Evolutionary conservation across 2,113 vertebrate species (phyloP).

Genomic region (Cyphomyrus discorhynchus): DNA sequence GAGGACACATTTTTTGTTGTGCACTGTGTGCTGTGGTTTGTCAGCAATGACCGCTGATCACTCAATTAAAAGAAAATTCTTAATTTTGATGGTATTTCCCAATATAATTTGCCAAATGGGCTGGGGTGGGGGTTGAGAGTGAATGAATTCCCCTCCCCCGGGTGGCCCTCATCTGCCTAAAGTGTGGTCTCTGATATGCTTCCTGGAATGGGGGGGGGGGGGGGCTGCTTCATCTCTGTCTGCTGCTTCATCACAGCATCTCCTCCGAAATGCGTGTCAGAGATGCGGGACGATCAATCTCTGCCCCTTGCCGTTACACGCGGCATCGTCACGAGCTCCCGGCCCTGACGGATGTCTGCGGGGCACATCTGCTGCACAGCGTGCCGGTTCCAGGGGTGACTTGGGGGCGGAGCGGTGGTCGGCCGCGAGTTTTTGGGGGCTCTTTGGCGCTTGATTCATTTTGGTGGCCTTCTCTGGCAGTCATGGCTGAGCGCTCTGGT

Average conservation of each 20-base stretch:
- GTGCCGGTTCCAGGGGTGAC: background rate
- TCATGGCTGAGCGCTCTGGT: slow-evolving; percentile 16
- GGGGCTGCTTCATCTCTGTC: background rate
- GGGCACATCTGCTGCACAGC: background rate
- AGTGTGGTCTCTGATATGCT: background rate
- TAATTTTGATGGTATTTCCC: background rate
- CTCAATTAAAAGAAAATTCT: no score
- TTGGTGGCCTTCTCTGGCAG: background rate
- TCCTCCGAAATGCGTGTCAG: background rate
- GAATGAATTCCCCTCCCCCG: background rate
- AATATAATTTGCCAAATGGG: background rate
- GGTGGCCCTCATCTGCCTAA: background rate
- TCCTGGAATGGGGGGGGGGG: background rate
- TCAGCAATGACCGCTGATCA: no score
- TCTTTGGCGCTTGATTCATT: slow-evolving; percentile 18
- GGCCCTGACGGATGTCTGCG: background rate
- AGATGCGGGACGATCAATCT: background rate
- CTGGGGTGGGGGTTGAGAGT: background rate
- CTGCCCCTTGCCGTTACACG: background rate
- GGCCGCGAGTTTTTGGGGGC: no score
- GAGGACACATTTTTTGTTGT: no score
- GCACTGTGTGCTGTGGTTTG: no score
- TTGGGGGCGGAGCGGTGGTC: background rate
- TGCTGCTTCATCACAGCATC: background rate
- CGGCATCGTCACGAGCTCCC: background rate